A percentile compares a stretch with the other conserved stretches of the same genome.
Evolutionary conservation across 92 coral and sea anemone genomes (phyloP).

Genomic region (Ricordea florida): DNA sequence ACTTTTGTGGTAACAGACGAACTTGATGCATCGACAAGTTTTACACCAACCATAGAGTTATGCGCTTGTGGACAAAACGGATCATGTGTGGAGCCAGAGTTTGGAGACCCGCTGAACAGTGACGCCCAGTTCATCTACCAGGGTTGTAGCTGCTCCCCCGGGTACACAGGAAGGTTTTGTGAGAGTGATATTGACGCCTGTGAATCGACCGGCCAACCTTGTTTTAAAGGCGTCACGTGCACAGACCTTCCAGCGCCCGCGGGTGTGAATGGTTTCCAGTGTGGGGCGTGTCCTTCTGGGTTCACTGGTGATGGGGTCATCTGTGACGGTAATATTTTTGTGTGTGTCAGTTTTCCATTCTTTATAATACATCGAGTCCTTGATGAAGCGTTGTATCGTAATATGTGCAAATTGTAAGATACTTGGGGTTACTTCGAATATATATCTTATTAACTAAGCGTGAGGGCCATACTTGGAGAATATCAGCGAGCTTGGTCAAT

Average conservation of each 20-base stretch:
- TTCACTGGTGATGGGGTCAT: constrained; percentile 62
- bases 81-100: constrained; percentile 46
- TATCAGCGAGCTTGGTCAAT: too few relatives aligned
- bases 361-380: too few relatives aligned
- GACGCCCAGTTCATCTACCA: constrained; percentile 47
- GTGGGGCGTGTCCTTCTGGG: constrained; percentile 79
- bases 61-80: constrained; percentile 77
- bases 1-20: constrained; percentile 67
- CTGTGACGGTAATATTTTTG: constrained; percentile 63
- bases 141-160: constrained; percentile 66
- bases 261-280: constrained; percentile 41
- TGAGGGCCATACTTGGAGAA: too few relatives aligned
- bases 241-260: constrained; percentile 57
- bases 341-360: too few relatives aligned
- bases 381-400: too few relatives aligned
- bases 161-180: constrained; percentile 76
- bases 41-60: constrained; percentile 58
- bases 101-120: constrained; percentile 19
- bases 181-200: constrained; percentile 73
- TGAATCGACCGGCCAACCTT: constrained; percentile 57
- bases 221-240: constrained; percentile 74
- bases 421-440: too few relatives aligned
- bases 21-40: constrained; percentile 41
- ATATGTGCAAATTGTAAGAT: too few relatives aligned
- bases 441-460: too few relatives aligned